Conservation (phyloP, 35 echinoderm and acorn worm genomes). For the Lytechinus pictus region DNA sequence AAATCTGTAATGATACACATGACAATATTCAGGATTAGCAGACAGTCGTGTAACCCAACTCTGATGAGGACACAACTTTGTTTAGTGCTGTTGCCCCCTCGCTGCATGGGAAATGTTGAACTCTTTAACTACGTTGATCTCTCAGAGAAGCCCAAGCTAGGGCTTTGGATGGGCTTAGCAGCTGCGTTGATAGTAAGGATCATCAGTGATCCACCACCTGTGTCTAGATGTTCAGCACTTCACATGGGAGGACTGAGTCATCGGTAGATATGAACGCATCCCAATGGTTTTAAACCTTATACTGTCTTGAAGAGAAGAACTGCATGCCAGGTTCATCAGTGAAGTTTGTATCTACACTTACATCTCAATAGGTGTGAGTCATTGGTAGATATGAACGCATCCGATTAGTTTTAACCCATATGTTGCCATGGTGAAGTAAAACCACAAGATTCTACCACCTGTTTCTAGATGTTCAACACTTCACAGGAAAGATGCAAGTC, state of each 20-base stretch:
- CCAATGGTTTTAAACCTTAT: neutral
- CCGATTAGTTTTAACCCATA: neutral
- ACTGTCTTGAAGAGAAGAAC: neutral
- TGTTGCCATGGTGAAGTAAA: neutral
- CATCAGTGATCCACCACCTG: neutral
- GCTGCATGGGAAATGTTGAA: neutral
- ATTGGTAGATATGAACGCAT: too few relatives aligned
- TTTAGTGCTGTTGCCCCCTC: neutral
- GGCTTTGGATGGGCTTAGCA: neutral
- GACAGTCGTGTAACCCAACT: too few relatives aligned
- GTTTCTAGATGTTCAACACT: neutral
- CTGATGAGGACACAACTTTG: neutral
- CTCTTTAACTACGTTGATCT: neutral
- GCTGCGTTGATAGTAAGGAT: neutral
- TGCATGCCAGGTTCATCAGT: too few relatives aligned
- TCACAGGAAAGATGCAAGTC: neutral
- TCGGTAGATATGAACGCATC: neutral
- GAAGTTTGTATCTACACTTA: too few relatives aligned
- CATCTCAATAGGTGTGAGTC: too few relatives aligned
- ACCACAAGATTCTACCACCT: neutral
- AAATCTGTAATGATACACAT: too few relatives aligned
- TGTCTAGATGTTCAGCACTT: neutral
- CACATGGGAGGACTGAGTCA: neutral
- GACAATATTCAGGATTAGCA: too few relatives aligned
- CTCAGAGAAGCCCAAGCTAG: neutral